Evolutionary conservation across 1,140 invertebrate species (phyloP), one percentile per base, ranked within the genome.

Genomic region (Tribolium castaneum): DNA sequence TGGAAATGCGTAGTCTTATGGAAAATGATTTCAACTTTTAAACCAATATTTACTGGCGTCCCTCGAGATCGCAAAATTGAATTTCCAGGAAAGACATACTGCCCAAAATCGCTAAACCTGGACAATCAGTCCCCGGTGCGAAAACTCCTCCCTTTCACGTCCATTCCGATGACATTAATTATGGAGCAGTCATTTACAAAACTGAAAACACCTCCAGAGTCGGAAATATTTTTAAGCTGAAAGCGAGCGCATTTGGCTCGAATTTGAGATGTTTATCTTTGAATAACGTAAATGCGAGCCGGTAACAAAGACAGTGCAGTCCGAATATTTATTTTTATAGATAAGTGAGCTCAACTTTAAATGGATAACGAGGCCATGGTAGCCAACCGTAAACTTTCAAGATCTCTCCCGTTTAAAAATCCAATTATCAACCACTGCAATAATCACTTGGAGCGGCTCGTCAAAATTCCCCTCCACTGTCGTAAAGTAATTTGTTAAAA

Each of bases 91-190:
- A 45, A 45, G 39, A 45, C 39, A 45, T 45, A 45, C 39, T 45
- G 39, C 7, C 39, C n/a, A 45, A 45, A 59, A 30, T 59, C 19
- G 54, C 10, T 30, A 59, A 59, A 59, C 7, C 16, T 59, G 54
- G 22, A 59, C 54, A 59, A 59, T 59, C 54, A 59, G 54, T 10
- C 54, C 19, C 54, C 22, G 19, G 19, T 25, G 54, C 30, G 54
- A 59, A 25, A 14, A 56, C 6, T 56, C 52, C 16, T 56, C 12
- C 12, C 52, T 56, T 13, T 56, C 19, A 12, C 16, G 54, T 22
- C 54, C 19, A 59, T n/a, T 59, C 10, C 14, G 6, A 59, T 59
- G 22, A 59, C 22, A 59, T 59, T 59, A 59, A 59, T 59, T 25
- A 59, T 59, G 19, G 30, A 30, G 5, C 39, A 59, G 54, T 59